These are phyloP conservation scores for Syngnathus typhle DNA, from an alignment of 2,113 vertebrate genomes.

Conservation along the genomic window DNA sequence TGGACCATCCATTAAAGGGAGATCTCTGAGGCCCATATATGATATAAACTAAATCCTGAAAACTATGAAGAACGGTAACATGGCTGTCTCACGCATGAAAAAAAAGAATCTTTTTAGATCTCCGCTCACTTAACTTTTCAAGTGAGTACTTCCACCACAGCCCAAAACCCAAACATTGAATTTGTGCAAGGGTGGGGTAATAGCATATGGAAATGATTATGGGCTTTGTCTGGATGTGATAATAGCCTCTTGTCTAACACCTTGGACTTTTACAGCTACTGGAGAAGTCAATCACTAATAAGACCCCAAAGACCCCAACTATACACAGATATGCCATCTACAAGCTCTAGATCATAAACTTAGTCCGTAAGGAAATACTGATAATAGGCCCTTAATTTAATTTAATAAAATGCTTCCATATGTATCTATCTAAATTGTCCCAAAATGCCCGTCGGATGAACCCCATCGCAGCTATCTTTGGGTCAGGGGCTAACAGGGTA, in stretches of 20 bases:
- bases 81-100: slow-evolving; percentile 35
- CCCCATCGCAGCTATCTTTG: too few relatives aligned
- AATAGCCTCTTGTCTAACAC: slow-evolving; percentile 65
- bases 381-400: too few relatives aligned
- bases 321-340: too few relatives aligned
- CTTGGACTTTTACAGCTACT: slow-evolving; percentile 45
- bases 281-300: slow-evolving; percentile 8
- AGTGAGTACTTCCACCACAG: slow-evolving; percentile 57
- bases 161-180: slow-evolving; percentile 65
- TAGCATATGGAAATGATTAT: slow-evolving; percentile 72
- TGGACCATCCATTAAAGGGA: too few relatives aligned
- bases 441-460: too few relatives aligned
- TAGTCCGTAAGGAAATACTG: too few relatives aligned
- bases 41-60: slow-evolving; percentile 40
- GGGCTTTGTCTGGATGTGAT: slow-evolving; percentile 60
- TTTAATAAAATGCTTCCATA: too few relatives aligned
- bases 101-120: slow-evolving; percentile 39
- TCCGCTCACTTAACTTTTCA: slow-evolving; percentile 27
- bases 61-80: slow-evolving; percentile 40
- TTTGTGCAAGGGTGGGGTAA: slow-evolving; percentile 42
- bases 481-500: too few relatives aligned
- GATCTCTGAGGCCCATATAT: too few relatives aligned
- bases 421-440: too few relatives aligned
- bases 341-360: too few relatives aligned
- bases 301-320: background rate